Evolutionary conservation across 2,113 vertebrate species (phyloP), one percentile per base, ranked within the genome.

Genomic region (Xerus inauris): DNA sequence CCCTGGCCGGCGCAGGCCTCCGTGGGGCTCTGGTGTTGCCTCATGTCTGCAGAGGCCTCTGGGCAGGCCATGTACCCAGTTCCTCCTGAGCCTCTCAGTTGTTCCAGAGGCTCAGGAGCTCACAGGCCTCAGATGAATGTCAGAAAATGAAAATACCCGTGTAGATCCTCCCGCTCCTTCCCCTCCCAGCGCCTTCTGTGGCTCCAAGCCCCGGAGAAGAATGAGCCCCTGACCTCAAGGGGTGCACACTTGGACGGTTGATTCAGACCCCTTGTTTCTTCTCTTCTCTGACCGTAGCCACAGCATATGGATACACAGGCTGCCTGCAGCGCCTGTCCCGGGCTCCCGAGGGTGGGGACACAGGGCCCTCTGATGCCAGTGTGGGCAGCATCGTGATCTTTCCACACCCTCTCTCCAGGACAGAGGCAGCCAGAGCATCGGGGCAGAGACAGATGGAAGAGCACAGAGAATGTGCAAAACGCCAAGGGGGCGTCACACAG

Each of bases 1-100:
- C 20, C 0, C 4, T 12, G 6, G 4, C 59, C 35, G 1, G 5
- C n/a, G 2, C 1, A 0, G 30, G 35, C 35, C 54, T 17, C 20
- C 7, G 0, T 0, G 19, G 40, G 30, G 57, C 62, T 19, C 72
- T 0, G 8, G 67, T 22, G 1, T 7, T 0, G 9, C 54, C 54
- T 47, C 14, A 1, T 26, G 19, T 1, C 20, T 0, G 0, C 51
- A 24, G 59, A 71, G 81, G 54, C 51, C 16, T 32, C 35, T 4
- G 35, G 2, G 47, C 5, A 0, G 12, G 24, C 35, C 17, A 12
- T 9, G 87, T 62, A 8, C 67, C 5, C 1, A 38, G 49, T n/a
- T 28, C 85, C 24, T 32, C 22, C 45, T 3, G 54, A 12, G 30
- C 57, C 3, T 17, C 47, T 5, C 7, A 0, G 9, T n/a, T 7